phyloP scores from a whole-genome alignment of 2,797 vertebrate genomes.

The Ctenosaura bakeri region DNA sequence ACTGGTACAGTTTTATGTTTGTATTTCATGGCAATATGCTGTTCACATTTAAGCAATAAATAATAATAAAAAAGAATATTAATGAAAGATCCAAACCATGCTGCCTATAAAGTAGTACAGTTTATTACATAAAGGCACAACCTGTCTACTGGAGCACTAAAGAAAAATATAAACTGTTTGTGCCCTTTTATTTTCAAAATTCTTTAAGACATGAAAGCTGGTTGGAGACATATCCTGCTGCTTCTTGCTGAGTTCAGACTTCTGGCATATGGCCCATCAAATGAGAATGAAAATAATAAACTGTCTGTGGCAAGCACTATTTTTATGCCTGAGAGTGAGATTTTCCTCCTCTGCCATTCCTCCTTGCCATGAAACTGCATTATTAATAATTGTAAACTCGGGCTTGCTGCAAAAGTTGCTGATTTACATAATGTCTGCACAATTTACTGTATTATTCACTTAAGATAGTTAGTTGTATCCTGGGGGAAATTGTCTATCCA shows the following conservation, averaged over 20 bases:
- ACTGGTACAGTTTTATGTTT: slow-evolving; percentile 46
- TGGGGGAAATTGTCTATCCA: not conserved
- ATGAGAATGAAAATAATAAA: slow-evolving; percentile 58
- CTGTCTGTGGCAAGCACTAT: slow-evolving; percentile 64
- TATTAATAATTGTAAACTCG: not conserved
- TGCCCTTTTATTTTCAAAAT: slow-evolving; percentile 46
- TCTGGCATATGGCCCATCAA: slow-evolving; percentile 61
- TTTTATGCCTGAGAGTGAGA: slow-evolving; percentile 65
- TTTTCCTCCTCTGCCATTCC: slow-evolving; percentile 41
- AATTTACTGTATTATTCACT: slow-evolving; percentile 10
- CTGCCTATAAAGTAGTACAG: slow-evolving; percentile 44
- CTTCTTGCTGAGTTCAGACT: slow-evolving; percentile 64
- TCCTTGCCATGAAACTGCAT: not conserved
- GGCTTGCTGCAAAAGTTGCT: not conserved
- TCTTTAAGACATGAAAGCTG: slow-evolving; percentile 61
- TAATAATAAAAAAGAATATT: slow-evolving; percentile 29
- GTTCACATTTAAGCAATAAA: not conserved
- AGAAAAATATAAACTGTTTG: slow-evolving; percentile 1
- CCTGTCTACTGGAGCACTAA: not conserved
- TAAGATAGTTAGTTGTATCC: not conserved
- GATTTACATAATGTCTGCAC: slow-evolving; percentile 12
- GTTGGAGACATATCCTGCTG: slow-evolving; percentile 54
- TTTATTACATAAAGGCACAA: slow-evolving; percentile 9
- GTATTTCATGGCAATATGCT: slow-evolving; percentile 19
- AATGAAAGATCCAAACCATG: slow-evolving; percentile 40